Conservation (phyloP, 2,888 invertebrate species). For the Xanthorhoe designata region DNA sequence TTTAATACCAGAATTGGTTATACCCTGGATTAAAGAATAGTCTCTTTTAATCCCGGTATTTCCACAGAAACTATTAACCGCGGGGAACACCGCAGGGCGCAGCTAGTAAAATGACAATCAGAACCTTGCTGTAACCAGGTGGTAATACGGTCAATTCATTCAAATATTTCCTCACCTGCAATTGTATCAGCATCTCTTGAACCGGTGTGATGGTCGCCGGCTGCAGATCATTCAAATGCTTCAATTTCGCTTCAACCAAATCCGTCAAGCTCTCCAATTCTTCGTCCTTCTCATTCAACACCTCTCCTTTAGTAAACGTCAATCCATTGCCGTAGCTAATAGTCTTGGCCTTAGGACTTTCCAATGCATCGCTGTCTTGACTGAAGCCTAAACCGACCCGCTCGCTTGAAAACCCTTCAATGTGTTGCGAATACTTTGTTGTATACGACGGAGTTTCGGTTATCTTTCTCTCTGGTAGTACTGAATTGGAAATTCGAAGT, state of each 20-base stretch:
- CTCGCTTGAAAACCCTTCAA: slow-evolving; percentile 77
- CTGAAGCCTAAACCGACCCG: slow-evolving; percentile 80
- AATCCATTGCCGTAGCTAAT: slow-evolving; percentile 76
- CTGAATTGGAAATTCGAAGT: slow-evolving; percentile 76
- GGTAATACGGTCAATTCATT: too few relatives aligned
- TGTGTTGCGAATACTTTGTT: slow-evolving; percentile 76
- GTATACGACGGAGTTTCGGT: slow-evolving; percentile 69
- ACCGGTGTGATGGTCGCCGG: slow-evolving; percentile 78
- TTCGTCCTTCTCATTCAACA: slow-evolving; percentile 73
- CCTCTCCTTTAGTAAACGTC: slow-evolving; percentile 83
- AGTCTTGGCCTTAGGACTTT: slow-evolving; percentile 62
- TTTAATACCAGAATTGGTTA: too few relatives aligned
- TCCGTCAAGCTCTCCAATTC: slow-evolving; percentile 70
- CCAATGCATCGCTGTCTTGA: slow-evolving; percentile 57
- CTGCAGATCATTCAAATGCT: slow-evolving; percentile 80
- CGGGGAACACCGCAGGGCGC: too few relatives aligned
- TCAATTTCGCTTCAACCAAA: slow-evolving; percentile 81
- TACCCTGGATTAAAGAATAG: too few relatives aligned
- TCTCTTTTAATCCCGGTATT: too few relatives aligned
- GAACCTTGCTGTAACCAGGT: too few relatives aligned
- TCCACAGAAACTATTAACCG: too few relatives aligned
- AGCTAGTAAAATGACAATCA: too few relatives aligned
- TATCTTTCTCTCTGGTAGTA: slow-evolving; percentile 69
- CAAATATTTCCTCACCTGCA: slow-evolving; percentile 75
- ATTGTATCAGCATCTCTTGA: slow-evolving; percentile 84